These are phyloP conservation scores for Philonicus albiceps DNA, from an alignment of 2,888 invertebrate species.

Conservation along the genomic window DNA sequence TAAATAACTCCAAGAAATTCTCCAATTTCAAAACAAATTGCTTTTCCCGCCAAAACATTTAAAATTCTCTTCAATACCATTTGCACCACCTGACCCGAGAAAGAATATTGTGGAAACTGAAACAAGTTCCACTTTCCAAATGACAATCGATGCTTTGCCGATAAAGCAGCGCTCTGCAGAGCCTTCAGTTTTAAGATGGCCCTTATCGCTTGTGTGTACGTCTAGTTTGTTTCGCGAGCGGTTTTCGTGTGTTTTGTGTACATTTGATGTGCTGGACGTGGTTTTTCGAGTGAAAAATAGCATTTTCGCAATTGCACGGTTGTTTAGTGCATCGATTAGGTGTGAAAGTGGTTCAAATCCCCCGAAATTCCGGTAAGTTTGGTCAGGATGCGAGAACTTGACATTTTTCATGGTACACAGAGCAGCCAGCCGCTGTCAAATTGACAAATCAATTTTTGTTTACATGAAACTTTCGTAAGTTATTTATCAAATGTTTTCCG, in stretches of 20 bases:
- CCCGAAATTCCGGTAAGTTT: conserved; percentile 9
- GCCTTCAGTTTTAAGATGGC: conserved; percentile 26
- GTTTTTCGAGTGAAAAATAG: neutral
- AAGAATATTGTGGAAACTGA: neutral
- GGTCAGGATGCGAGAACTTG: conserved; percentile 6
- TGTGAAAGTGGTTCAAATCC: neutral
- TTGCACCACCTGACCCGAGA: neutral
- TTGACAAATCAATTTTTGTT: conserved; percentile 42
- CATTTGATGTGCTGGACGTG: neutral
- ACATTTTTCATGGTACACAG: conserved; percentile 23
- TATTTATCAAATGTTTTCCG: neutral
- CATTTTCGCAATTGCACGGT: neutral
- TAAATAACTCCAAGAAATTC: neutral
- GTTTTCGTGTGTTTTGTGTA: conserved; percentile 31
- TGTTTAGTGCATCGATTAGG: neutral
- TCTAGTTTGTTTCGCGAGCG: conserved; percentile 3
- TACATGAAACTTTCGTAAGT: neutral
- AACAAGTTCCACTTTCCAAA: neutral
- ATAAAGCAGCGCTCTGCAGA: conserved; percentile 20
- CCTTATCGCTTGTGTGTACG: conserved; percentile 11
- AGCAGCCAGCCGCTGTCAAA: conserved; percentile 19
- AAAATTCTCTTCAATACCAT: neutral
- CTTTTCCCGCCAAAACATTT: neutral
- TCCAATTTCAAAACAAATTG: neutral
- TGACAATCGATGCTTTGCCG: conserved; percentile 7